A percentile compares a stretch with the other conserved stretches of the same genome.
Conservation (phyloP, 1,140 invertebrate species). For the Drosophila ohnishii region DNA sequence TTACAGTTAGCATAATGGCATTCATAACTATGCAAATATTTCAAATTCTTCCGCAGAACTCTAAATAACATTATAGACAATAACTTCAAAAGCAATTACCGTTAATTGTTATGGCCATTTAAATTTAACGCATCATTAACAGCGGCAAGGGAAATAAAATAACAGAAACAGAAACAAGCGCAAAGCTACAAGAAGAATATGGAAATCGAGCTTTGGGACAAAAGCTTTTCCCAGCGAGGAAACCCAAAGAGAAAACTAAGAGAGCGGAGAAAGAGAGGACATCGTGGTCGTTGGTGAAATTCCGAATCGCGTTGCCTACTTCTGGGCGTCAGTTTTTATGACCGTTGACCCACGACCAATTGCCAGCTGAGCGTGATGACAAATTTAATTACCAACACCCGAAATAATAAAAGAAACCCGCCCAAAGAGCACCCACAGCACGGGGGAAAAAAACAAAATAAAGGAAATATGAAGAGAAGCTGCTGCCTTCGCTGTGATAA, state of each 20-base stretch:
- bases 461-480: constrained; percentile 28
- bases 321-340: constrained; percentile 57
- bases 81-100: constrained; percentile 76
- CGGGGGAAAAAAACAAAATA: not conserved
- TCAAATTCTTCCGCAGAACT: constrained; percentile 27
- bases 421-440: constrained; percentile 9
- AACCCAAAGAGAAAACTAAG: constrained; percentile 7
- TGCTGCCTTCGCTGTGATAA: constrained; percentile 57
- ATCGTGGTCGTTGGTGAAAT: constrained; percentile 20
- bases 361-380: constrained; percentile 60
- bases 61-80: constrained; percentile 66
- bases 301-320: constrained; percentile 46
- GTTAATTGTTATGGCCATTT: constrained; percentile 80
- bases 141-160: constrained; percentile 33
- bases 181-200: constrained; percentile 27
- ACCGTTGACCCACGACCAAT: constrained; percentile 31
- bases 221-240: constrained; percentile 38
- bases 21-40: constrained; percentile 42
- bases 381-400: constrained; percentile 74
- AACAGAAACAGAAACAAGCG: constrained; percentile 29
- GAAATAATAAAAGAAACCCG: constrained; percentile 41
- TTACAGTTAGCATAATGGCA: constrained; percentile 13
- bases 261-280: constrained; percentile 15
- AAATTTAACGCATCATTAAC: constrained; percentile 82
- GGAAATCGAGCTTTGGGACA: constrained; percentile 47